Base-by-base conservation (phyloP, 1,140 invertebrate genomes). In the Drosophila parvula region DNA sequence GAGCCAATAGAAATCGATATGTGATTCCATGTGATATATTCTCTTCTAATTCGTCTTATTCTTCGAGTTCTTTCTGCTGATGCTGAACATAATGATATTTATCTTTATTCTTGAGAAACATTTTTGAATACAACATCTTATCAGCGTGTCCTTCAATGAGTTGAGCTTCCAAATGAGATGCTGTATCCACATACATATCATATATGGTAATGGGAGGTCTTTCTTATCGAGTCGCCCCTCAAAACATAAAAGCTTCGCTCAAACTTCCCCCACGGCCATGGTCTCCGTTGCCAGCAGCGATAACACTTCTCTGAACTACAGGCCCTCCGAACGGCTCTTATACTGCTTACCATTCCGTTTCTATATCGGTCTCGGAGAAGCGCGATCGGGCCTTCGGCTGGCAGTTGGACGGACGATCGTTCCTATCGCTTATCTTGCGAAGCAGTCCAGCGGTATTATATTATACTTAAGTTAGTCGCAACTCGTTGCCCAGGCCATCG, bases 401-500 rank as follows among this genome's bases (percentile, higher is more conserved):
- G 36, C 44, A 58, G 64, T 63, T 16, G 53, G 10, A 2, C 44
- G 53, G 10, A 2, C 44, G 10, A 40, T 27, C 57, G 60, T 43
- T 59, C 83, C 88, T 86, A 86, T 86, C 78, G 78, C 81, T 71
- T 80, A 80, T 84, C 77, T 80, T 70, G 55, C 44, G 56, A 60
- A 62, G 40, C 61, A 80, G 61, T 51, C 56, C 44, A 57, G 32
- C 45, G 41, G 60, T 83, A 61, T 40, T 58, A 51, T 83, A 61
- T 40, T 58, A 51, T 71, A 85, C 68, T 89, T 80, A 79, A 84
- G 59, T 90, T 85, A 88, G 84, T 88, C 77, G 77, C 58, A 63
- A 44, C 47, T 53, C 47, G 70, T 78, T 65, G 74, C 34, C 56
- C 74, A 60, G 40, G 36, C 65, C 41, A 63, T 45, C 40, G 51